Conservation (phyloP, 2,113 vertebrate genomes). For the Channa maculata region DNA sequence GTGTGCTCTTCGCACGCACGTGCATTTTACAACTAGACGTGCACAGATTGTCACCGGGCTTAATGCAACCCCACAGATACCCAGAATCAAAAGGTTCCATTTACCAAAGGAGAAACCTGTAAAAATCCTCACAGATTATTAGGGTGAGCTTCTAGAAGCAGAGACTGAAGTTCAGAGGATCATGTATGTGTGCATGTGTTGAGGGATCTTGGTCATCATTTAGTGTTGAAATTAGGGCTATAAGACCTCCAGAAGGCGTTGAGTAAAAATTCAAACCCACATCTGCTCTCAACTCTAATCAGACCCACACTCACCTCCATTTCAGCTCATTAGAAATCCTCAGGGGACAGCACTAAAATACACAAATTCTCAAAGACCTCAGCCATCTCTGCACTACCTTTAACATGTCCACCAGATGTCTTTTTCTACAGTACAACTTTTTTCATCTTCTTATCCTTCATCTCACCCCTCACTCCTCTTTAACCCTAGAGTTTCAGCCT, state of each 20-base stretch:
- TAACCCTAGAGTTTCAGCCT: slow-evolving; percentile 54
- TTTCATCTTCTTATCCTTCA: neutral
- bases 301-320: slow-evolving; percentile 40
- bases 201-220: slow-evolving; percentile 18
- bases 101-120: slow-evolving; percentile 17
- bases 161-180: neutral
- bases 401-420: slow-evolving; percentile 61
- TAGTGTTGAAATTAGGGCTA: slow-evolving; percentile 40
- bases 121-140: neutral
- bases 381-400: slow-evolving; percentile 20
- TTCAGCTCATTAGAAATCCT: slow-evolving; percentile 66
- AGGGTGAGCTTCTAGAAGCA: neutral
- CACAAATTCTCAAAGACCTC: slow-evolving; percentile 27
- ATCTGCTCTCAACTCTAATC: slow-evolving; percentile 63
- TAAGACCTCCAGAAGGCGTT: slow-evolving; percentile 29
- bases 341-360: slow-evolving; percentile 39
- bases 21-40: neutral
- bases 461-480: slow-evolving; percentile 39
- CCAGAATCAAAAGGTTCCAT: slow-evolving; percentile 14
- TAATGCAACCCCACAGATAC: slow-evolving; percentile 41
- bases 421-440: slow-evolving; percentile 37
- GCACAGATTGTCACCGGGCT: slow-evolving; percentile 2
- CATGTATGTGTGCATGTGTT: slow-evolving; percentile 7
- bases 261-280: slow-evolving; percentile 47
- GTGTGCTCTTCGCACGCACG: slow-evolving; percentile 5